phyloP scores from a whole-genome alignment of 2,797 vertebrate species.

The Sebastes hopkinsi region DNA sequence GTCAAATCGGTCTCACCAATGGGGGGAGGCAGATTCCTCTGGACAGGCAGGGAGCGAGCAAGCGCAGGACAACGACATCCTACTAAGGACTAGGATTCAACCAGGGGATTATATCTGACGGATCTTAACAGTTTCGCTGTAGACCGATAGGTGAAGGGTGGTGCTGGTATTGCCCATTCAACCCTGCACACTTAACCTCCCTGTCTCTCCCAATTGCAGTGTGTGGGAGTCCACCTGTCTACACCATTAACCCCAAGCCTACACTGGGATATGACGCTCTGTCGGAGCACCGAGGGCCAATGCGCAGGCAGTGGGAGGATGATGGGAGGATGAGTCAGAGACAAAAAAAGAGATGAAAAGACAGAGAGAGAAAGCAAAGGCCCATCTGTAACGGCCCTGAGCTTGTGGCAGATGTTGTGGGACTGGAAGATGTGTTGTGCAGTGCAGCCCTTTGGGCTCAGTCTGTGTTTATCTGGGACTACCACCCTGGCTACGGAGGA shows the following conservation, averaged over 20 bases:
- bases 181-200: slow-evolving; percentile 45
- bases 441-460: slow-evolving; percentile 15
- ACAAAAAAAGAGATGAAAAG: slow-evolving; percentile 12
- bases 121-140: slow-evolving; percentile 26
- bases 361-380: slow-evolving; percentile 16
- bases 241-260: slow-evolving; percentile 61
- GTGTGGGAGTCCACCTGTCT: slow-evolving; percentile 65
- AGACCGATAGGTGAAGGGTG: slow-evolving; percentile 41
- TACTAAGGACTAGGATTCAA: slow-evolving; percentile 16
- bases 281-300: slow-evolving; percentile 24
- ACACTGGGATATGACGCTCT: slow-evolving; percentile 36
- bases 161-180: background rate
- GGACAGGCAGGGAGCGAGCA: slow-evolving; percentile 43
- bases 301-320: slow-evolving; percentile 33
- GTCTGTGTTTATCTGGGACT: slow-evolving; percentile 44
- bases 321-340: slow-evolving; percentile 66
- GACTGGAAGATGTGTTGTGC: slow-evolving; percentile 24
- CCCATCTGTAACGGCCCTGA: slow-evolving; percentile 12
- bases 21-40: slow-evolving; percentile 45
- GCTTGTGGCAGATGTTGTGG: slow-evolving; percentile 47
- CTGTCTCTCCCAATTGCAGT: slow-evolving; percentile 36
- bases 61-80: background rate
- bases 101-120: slow-evolving; percentile 7
- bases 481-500: slow-evolving; percentile 7
- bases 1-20: slow-evolving; percentile 56